phyloP scores from a whole-genome alignment of 1,140 invertebrate species.

The Macrocentrus cingulum region DNA sequence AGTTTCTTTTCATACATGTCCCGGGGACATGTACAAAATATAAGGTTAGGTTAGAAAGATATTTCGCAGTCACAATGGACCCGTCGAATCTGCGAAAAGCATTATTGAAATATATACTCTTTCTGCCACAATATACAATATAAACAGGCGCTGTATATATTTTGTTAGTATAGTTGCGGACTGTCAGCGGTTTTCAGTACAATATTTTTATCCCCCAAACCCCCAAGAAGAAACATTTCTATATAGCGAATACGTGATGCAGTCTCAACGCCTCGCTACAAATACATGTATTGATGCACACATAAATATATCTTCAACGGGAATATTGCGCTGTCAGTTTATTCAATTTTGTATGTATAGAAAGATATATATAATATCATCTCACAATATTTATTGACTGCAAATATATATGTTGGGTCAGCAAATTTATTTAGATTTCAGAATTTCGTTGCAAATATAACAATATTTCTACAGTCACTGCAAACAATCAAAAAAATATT shows the following conservation, averaged over 20 bases:
- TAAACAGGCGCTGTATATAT: neutral
- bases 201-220: conserved; percentile 11
- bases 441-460: no score
- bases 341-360: conserved; percentile 4
- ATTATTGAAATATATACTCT: conserved; percentile 23
- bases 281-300: neutral
- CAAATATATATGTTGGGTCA: neutral
- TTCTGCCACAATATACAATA: neutral
- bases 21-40: neutral
- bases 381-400: neutral
- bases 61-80: conserved; percentile 20
- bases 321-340: conserved; percentile 20
- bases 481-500: no score
- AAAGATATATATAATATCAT: neutral
- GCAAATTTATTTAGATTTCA: no score
- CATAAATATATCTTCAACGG: neutral
- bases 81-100: conserved; percentile 23
- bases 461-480: no score
- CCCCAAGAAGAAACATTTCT: conserved; percentile 7
- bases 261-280: conserved; percentile 2
- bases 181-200: conserved; percentile 20
- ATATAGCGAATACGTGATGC: no score
- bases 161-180: neutral
- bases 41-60: conserved; percentile 14
- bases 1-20: neutral